phyloP scores from a whole-genome alignment of 2,113 vertebrate genomes.

The Nettapus auritus region DNA sequence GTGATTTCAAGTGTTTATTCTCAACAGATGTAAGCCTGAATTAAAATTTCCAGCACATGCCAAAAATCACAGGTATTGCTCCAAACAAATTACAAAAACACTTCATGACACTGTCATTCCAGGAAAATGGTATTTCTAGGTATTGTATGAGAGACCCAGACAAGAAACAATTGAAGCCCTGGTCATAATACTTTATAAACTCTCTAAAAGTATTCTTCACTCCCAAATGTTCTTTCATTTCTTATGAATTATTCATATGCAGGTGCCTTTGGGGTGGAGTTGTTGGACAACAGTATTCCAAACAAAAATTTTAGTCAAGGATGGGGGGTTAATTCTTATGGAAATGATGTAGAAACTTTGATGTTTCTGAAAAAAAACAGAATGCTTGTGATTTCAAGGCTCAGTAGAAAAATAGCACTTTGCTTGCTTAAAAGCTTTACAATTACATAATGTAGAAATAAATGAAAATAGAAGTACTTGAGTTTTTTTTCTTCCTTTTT shows the following conservation, averaged over 20 bases:
- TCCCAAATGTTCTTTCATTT: background rate
- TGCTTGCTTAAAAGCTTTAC: background rate
- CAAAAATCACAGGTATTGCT: conserved; percentile 12
- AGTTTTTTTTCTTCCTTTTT: background rate
- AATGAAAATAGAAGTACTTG: background rate
- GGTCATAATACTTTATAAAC: background rate
- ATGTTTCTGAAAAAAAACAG: background rate
- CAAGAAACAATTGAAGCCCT: background rate
- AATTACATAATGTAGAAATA: background rate
- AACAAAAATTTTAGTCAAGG: background rate
- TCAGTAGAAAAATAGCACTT: background rate
- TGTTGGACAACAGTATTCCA: background rate
- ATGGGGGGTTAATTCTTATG: background rate
- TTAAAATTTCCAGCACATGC: background rate
- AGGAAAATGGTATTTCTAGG: background rate
- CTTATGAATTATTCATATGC: background rate
- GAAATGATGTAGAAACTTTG: background rate
- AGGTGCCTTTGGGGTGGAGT: background rate
- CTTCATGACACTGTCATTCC: background rate
- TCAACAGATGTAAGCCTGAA: conserved; percentile 17
- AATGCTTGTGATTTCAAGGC: background rate
- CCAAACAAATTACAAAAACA: background rate
- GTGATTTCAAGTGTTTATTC: conserved; percentile 40
- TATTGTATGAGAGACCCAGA: background rate
- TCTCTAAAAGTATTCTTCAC: background rate